A percentile compares a stretch with the other conserved stretches of the same genome.
These are phyloP conservation scores for Brienomyrus brachyistius DNA, from an alignment of 2,113 vertebrate species.

Conservation along the genomic window DNA sequence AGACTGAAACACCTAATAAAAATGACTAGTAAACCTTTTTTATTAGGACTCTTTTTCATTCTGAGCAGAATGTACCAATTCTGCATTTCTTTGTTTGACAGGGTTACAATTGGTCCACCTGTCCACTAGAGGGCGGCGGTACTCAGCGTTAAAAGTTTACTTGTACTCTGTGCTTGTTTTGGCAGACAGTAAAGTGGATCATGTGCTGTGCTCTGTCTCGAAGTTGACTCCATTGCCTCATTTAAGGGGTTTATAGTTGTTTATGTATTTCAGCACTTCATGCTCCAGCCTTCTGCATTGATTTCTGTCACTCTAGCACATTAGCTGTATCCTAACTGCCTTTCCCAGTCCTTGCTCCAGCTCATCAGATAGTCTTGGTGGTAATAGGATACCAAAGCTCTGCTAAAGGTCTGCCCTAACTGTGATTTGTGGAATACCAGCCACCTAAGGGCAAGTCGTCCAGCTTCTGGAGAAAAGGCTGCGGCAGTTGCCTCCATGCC, in stretches of 20 bases:
- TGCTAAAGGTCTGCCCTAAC: not conserved
- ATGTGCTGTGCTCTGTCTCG: not conserved
- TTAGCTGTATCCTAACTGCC: not conserved
- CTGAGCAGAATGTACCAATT: not conserved
- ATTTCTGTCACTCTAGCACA: not conserved
- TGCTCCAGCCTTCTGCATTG: not conserved
- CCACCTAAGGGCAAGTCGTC: not conserved
- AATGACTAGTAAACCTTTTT: slow-evolving; percentile 37
- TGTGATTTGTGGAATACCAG: not conserved
- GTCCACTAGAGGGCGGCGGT: not conserved
- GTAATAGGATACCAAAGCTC: not conserved
- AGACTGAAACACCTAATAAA: slow-evolving; percentile 38
- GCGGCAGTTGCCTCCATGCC: not conserved
- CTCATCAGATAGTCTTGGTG: not conserved
- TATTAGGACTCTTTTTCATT: not conserved
- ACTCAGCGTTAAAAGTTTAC: not conserved
- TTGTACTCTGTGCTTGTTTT: not conserved
- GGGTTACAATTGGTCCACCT: not conserved
- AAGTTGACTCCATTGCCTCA: not conserved
- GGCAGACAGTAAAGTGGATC: not conserved
- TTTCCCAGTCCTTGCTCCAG: not conserved
- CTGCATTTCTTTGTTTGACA: not conserved
- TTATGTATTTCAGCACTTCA: not conserved
- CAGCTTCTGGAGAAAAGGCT: not conserved
- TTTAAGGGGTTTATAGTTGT: not conserved